A percentile compares a stretch with the other conserved stretches of the same genome.
These are phyloP conservation scores for Saguinus midas DNA, from an alignment of 2,113 vertebrate species.

Conservation along the genomic window DNA sequence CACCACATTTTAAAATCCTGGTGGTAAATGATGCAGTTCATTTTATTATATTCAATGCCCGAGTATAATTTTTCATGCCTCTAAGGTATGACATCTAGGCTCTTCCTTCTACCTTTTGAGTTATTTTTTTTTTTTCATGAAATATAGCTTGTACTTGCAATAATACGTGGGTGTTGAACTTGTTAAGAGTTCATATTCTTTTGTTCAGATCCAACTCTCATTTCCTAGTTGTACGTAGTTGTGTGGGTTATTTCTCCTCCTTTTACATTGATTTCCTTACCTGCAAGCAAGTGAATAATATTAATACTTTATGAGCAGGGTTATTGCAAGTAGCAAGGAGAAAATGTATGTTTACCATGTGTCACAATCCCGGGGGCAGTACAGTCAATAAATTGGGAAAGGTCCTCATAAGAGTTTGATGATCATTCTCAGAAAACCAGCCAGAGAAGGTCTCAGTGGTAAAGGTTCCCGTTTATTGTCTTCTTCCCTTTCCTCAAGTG, in stretches of 20 bases:
- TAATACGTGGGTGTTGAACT: fast-evolving
- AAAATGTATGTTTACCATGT: not conserved
- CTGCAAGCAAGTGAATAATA: not conserved
- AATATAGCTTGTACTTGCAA: not conserved
- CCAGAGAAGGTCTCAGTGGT: not conserved
- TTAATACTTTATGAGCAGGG: not conserved
- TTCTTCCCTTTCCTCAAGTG: not conserved
- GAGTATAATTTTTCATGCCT: not conserved
- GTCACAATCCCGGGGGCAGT: not conserved
- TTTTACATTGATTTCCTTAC: not conserved
- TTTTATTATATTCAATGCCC: not conserved
- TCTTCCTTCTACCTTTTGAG: not conserved
- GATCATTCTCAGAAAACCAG: not conserved
- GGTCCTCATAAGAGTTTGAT: not conserved
- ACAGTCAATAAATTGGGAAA: not conserved
- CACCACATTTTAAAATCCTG: not conserved
- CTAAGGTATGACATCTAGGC: fast-evolving
- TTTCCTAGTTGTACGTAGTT: not conserved
- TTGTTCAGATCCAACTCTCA: not conserved
- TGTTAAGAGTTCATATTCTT: not conserved
- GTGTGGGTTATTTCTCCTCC: not conserved
- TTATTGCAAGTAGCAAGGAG: not conserved
- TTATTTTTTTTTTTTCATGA: not conserved
- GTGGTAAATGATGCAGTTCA: too few relatives aligned
- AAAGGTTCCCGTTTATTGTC: not conserved